Base-by-base conservation (phyloP, 2,113 vertebrate species). In the Arvicanthis niloticus region DNA sequence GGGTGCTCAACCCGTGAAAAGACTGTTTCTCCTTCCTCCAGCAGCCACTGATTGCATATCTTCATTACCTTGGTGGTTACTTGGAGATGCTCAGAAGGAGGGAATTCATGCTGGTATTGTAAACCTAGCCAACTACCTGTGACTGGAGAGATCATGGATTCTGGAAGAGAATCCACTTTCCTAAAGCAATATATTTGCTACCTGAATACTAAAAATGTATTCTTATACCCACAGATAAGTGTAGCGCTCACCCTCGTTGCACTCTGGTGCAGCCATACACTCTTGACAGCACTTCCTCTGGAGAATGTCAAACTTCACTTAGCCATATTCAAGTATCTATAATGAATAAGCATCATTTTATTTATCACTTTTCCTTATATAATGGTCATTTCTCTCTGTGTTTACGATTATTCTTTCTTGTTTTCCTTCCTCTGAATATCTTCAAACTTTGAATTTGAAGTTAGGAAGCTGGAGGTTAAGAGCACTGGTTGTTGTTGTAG, bases 221-320 rank as follows among this genome's bases (percentile, higher is more conserved):
- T 81, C 77, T 56, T 56, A 51, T 5, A 19, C 48, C 76, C 29
- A 53, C 48, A 53, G 76, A 34, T 9, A 12, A 56, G 51, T 81
- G 13, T 37, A 81, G 10, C 19, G 13, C 51, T 56, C 51, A 56
- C 34, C 34, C 56, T 56, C 56, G 56, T 81, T 81, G 34, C 19
- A n/a, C 34, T 56, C 29, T 53, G 48, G 53, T 62, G 1, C 78
- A 67, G 51, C 42, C 58, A 0, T 81, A 34, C 12, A 6, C 17
- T 29, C 65, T 51, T 15, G 37, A 12, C 24, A 77, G 34, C 29
- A 70, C 34, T 67, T 81, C 37, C 31, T 65, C 22, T 40, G 42
- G 91, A 70, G 76, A 96, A n/a, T 72, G 31, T 92, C 51, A 93
- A 76, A 85, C 56, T 5, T 90, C 17, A 88, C 3, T 72, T 72